phyloP scores from a whole-genome alignment of 2,113 vertebrate species.

The Pelobates fuscus region DNA sequence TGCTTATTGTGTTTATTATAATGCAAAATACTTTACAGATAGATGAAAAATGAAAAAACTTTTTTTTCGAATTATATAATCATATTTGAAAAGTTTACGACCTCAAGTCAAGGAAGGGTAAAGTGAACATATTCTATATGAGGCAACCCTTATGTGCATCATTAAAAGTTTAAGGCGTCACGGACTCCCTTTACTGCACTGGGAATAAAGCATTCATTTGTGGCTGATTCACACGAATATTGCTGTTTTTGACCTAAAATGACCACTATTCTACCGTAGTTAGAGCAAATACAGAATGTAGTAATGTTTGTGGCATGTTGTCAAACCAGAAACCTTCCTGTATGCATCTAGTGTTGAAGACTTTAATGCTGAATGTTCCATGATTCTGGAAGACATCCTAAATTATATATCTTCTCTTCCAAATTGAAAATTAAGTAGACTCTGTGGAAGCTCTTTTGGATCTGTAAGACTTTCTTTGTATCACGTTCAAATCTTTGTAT shows the following conservation, averaged over 20 bases:
- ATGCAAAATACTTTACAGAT: no score
- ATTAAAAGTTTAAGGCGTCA: constrained; percentile 31
- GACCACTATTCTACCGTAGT: constrained; percentile 41
- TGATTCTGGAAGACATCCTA: constrained; percentile 43
- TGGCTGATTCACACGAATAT: constrained; percentile 43
- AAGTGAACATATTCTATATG: constrained; percentile 29
- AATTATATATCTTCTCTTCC: constrained; percentile 47
- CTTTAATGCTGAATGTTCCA: constrained; percentile 39
- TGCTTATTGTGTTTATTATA: no score
- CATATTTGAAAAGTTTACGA: no score
- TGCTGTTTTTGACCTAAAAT: constrained; percentile 46
- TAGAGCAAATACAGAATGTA: constrained; percentile 39
- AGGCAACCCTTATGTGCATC: constrained; percentile 27
- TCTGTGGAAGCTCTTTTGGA: constrained; percentile 28
- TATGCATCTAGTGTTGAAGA: constrained; percentile 41
- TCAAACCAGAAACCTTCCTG: constrained; percentile 36
- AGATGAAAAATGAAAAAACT: no score
- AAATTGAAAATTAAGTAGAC: constrained; percentile 44
- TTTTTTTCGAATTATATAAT: no score
- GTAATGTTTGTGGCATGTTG: constrained; percentile 39
- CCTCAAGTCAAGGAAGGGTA: no score
- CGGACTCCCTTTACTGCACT: constrained; percentile 15
- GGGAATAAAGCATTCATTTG: constrained; percentile 38
- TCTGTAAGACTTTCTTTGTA: constrained; percentile 28
- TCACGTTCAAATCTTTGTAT: constrained; percentile 16